These are phyloP conservation scores for Cynopterus brachyotis DNA, from an alignment of 2,113 vertebrate genomes.

Conservation along the genomic window DNA sequence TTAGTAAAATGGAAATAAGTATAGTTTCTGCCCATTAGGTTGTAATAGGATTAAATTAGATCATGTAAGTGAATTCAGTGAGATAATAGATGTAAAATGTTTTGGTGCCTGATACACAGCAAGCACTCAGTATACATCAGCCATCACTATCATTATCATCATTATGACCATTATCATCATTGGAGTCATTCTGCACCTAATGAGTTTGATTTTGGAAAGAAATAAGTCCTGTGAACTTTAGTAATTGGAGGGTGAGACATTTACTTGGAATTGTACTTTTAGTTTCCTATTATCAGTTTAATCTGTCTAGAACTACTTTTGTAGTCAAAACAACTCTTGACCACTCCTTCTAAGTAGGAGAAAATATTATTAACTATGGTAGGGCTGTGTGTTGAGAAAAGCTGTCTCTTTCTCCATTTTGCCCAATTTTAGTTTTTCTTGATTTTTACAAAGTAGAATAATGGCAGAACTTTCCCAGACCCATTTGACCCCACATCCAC, in stretches of 20 bases:
- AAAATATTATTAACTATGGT: not conserved
- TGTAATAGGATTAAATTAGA: not conserved
- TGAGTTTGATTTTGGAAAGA: not conserved
- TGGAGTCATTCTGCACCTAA: not conserved
- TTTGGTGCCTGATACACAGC: not conserved
- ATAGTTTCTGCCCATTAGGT: not conserved
- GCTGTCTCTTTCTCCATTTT: not conserved
- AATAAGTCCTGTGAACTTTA: not conserved
- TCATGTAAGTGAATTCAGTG: not conserved
- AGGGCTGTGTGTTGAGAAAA: not conserved
- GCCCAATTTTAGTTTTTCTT: not conserved
- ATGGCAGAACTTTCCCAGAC: not conserved
- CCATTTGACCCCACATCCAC: not conserved
- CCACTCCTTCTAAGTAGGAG: not conserved
- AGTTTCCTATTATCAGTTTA: not conserved
- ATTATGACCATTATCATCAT: not conserved
- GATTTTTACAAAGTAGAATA: not conserved
- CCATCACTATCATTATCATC: not conserved
- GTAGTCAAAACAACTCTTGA: not conserved
- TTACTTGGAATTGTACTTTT: not conserved
- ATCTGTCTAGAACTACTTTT: not conserved
- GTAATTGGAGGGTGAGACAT: not conserved
- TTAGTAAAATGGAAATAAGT: not conserved
- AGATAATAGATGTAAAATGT: not conserved
- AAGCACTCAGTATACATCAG: not conserved